Percentiles rank a stretch among this genome's conserved stretches.
Conservation (phyloP, 1,140 invertebrate genomes). For the Delia radicum region DNA sequence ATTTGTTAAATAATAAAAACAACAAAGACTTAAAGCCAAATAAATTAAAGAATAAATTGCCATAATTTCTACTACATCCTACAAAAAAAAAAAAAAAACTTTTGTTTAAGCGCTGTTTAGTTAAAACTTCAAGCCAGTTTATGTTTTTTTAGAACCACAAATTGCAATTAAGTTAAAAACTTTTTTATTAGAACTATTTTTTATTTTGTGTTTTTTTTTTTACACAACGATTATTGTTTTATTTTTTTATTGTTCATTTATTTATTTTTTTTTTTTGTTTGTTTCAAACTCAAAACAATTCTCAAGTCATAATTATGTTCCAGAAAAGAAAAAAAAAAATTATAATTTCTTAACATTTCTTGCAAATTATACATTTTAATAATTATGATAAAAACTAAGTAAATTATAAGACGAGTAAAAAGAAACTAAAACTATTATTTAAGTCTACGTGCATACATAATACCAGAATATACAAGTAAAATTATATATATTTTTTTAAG, state of each 20-base stretch:
- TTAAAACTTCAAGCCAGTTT: neutral
- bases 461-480: neutral
- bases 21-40: neutral
- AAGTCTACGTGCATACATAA: neutral
- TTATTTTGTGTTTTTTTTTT: no score
- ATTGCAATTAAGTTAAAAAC: no score
- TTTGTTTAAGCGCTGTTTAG: neutral
- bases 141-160: neutral
- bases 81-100: neutral
- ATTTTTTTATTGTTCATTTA: no score
- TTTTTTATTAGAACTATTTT: no score
- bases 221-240: no score
- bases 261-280: no score
- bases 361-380: neutral
- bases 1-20: neutral
- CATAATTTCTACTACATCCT: neutral
- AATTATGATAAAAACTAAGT: neutral
- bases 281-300: no score
- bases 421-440: neutral
- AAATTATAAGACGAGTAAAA: neutral
- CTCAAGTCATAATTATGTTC: no score
- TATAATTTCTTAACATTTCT: no score
- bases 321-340: no score
- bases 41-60: neutral
- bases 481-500: constrained; percentile 1